Percentiles rank a stretch among this genome's conserved stretches.
Conservation (phyloP, 2,797 vertebrate genomes). For the Arnoldichthys spilopterus region DNA sequence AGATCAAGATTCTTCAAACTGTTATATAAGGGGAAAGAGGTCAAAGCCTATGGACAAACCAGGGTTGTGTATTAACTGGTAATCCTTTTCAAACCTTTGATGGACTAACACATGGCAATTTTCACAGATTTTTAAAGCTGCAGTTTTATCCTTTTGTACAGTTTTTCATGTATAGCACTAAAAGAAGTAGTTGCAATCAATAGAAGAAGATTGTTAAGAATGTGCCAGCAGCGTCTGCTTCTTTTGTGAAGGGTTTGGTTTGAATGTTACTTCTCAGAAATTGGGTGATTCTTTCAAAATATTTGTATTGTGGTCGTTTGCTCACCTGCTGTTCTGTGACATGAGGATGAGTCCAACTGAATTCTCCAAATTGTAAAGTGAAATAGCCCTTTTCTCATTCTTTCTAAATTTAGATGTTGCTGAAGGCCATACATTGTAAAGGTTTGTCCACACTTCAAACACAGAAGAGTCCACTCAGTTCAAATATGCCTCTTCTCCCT, state of each 20-base stretch:
- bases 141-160: not conserved
- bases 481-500: not conserved
- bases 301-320: not conserved
- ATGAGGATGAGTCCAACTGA: not conserved
- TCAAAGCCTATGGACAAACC: conserved; percentile 37
- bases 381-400: not conserved
- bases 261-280: not conserved
- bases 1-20: conserved; percentile 66
- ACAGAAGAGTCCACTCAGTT: not conserved
- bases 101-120: not conserved
- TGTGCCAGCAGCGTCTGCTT: not conserved
- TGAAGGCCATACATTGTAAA: not conserved
- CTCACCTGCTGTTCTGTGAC: not conserved
- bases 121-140: not conserved
- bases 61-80: conserved; percentile 23
- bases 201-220: not conserved
- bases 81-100: conserved; percentile 59
- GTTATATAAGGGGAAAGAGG: conserved; percentile 74
- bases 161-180: not conserved
- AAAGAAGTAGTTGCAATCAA: conserved; percentile 7
- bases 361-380: not conserved
- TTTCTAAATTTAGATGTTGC: not conserved
- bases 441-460: not conserved
- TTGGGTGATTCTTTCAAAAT: not conserved
- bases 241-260: conserved; percentile 4